Percentiles rank a stretch among this genome's conserved stretches.
Evolutionary conservation across 1,140 invertebrate species (phyloP).

Genomic region (Drosophila littoralis): DNA sequence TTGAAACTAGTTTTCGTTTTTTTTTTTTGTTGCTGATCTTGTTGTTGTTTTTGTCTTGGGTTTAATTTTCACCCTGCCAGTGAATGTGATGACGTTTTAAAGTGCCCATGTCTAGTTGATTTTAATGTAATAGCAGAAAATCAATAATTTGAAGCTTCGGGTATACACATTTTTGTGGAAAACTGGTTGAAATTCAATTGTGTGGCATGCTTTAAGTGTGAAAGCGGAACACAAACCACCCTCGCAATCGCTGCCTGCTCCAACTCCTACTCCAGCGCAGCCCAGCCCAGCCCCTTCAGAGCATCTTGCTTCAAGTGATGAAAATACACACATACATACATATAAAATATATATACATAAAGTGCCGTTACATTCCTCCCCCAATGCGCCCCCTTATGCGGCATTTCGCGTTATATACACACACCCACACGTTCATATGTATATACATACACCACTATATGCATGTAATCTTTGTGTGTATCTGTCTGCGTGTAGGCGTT

Average conservation of each 20-base stretch:
- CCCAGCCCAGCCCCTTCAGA: conserved; percentile 32
- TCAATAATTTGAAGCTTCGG: conserved; percentile 72
- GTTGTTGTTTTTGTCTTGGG: conserved; percentile 33
- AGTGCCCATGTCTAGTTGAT: conserved; percentile 37
- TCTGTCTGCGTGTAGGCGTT: conserved; percentile 47
- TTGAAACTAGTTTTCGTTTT: conserved; percentile 61
- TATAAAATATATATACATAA: conserved; percentile 22
- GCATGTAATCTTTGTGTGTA: conserved; percentile 52
- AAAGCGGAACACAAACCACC: conserved; percentile 68
- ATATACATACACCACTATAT: not conserved
- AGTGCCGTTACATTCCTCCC: conserved; percentile 60
- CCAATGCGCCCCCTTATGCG: conserved; percentile 71
- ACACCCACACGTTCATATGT: not conserved
- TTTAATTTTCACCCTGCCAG: conserved; percentile 45
- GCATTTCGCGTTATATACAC: conserved; percentile 55
- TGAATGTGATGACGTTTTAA: conserved; percentile 66
- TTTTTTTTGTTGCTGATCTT: conserved; percentile 23
- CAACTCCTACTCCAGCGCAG: conserved; percentile 34
- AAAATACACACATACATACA: conserved; percentile 40
- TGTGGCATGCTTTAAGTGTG: conserved; percentile 62
- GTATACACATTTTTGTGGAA: conserved; percentile 56
- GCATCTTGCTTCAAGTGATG: conserved; percentile 45
- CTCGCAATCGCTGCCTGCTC: conserved; percentile 39
- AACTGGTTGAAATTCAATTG: conserved; percentile 59
- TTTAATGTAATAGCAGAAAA: conserved; percentile 67